Evolutionary conservation across 37 sponge, comb jelly and placozoan genomes (phyloP), one percentile per base, ranked within the genome.

Genomic region (Theonella swinhoei): DNA sequence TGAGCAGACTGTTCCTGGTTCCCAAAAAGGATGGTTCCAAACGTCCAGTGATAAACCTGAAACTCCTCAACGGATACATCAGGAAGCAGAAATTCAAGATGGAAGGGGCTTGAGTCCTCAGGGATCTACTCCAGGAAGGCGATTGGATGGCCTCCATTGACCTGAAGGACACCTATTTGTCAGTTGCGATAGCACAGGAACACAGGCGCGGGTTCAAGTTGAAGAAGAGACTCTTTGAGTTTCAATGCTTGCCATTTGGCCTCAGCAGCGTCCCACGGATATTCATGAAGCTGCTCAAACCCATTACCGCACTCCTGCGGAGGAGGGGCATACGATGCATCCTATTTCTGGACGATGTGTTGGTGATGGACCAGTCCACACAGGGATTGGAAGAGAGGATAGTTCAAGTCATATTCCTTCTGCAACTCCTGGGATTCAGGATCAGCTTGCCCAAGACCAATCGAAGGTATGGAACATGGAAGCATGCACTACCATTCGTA

Each of bases 241-340:
- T 74, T 75, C 80, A 62, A 42, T 79, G 61, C 80, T 80, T 86
- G 0, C 87, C 87, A 32, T 86, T 86, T 54, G 80, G 87, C n/a
- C 74, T 86, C 43, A 67, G 70, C 26, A 67, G 47, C 23, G 87
- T 80, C 42, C 87, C 79, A 11, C 79, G 74, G 77, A 66, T 72
- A 42, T 86, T 86, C 42, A 86, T 74, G 58, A 86, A 86, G 80
- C 43, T 54, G 19, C 70, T 33, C 20, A 78, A 62, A 39, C 73
- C 87, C 63, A 34, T 86, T 25, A 34, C 72, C 47, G 42, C 87
- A 35, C 11, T 60, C 32, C 71, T 85, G 69, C 43, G 78, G 72
- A 39, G 22, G 41, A 25, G 68, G 39, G 78, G 78, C 41, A 0
- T 86, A 60, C 60, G 74, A 34, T 30, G 37, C 23, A 86, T 86